Evolutionary conservation across 23 tunicate species (phyloP).

Genomic region (Ascidia mentula): DNA sequence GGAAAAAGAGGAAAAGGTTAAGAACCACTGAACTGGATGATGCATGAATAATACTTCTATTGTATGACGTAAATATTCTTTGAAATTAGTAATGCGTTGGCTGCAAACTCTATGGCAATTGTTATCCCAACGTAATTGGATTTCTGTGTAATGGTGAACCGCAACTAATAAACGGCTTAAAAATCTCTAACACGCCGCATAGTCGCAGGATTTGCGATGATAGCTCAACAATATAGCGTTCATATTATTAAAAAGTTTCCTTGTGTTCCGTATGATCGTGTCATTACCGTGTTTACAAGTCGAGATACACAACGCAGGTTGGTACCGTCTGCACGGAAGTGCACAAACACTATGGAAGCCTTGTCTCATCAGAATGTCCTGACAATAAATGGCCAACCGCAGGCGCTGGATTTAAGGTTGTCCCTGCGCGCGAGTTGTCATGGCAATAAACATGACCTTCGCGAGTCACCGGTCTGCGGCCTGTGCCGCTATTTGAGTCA

Average conservation of each 20-base stretch:
- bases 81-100: too few species aligned
- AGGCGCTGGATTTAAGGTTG: neutral
- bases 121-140: too few species aligned
- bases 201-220: neutral
- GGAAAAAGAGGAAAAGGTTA: too few species aligned
- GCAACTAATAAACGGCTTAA: neutral
- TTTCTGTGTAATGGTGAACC: neutral
- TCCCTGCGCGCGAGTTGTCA: neutral
- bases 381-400: neutral
- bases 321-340: neutral
- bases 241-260: neutral
- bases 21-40: too few species aligned
- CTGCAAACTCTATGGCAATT: too few species aligned
- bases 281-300: too few species aligned
- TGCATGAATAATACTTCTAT: too few species aligned
- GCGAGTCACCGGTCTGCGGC: neutral
- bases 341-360: neutral
- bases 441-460: slow-evolving; percentile 7
- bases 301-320: neutral
- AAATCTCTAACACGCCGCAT: neutral
- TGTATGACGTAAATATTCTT: too few species aligned
- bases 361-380: neutral
- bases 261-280: too few species aligned
- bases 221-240: neutral
- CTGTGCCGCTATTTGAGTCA: neutral